A percentile compares a stretch with the other conserved stretches of the same genome.
phyloP scores from a whole-genome alignment of 2,888 invertebrate species.

The Ptychoptera contaminata region DNA sequence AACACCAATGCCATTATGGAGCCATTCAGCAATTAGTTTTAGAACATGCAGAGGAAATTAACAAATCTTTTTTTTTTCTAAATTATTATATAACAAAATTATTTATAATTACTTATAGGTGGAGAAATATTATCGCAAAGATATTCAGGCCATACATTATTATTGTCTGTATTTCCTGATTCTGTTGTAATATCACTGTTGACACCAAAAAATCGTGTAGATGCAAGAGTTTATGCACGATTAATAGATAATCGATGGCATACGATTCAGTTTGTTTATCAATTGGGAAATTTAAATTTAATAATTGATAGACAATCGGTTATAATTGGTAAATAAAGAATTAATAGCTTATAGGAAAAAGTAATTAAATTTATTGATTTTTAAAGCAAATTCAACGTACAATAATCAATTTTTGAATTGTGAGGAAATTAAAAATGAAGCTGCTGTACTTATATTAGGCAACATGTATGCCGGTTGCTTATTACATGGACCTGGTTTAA shows the following conservation, averaged over 20 bases:
- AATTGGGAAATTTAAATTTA: slow-evolving; percentile 29
- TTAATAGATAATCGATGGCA: slow-evolving; percentile 74
- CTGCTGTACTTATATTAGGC: slow-evolving; percentile 60
- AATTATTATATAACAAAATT: background rate
- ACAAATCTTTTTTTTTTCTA: slow-evolving; percentile 12
- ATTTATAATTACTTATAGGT: slow-evolving; percentile 29
- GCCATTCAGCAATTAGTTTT: slow-evolving; percentile 69
- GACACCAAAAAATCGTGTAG: slow-evolving; percentile 37
- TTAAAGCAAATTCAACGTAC: slow-evolving; percentile 56
- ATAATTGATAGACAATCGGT: slow-evolving; percentile 28
- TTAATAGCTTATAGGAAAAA: background rate
- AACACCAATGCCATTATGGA: slow-evolving; percentile 58
- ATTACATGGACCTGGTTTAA: slow-evolving; percentile 71
- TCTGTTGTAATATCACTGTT: slow-evolving; percentile 42
- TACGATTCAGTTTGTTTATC: slow-evolving; percentile 31
- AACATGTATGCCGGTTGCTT: slow-evolving; percentile 72
- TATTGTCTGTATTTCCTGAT: slow-evolving; percentile 42
- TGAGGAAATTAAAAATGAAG: slow-evolving; percentile 53
- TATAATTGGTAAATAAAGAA: slow-evolving; percentile 22
- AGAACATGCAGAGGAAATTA: slow-evolving; percentile 57
- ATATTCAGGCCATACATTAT: slow-evolving; percentile 44
- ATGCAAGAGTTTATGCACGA: slow-evolving; percentile 47
- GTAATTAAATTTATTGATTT: slow-evolving; percentile 5
- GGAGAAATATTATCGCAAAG: slow-evolving; percentile 56
- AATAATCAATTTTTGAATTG: slow-evolving; percentile 57